phyloP scores from a whole-genome alignment of 2,797 vertebrate genomes.

The Sebastes itinus region DNA sequence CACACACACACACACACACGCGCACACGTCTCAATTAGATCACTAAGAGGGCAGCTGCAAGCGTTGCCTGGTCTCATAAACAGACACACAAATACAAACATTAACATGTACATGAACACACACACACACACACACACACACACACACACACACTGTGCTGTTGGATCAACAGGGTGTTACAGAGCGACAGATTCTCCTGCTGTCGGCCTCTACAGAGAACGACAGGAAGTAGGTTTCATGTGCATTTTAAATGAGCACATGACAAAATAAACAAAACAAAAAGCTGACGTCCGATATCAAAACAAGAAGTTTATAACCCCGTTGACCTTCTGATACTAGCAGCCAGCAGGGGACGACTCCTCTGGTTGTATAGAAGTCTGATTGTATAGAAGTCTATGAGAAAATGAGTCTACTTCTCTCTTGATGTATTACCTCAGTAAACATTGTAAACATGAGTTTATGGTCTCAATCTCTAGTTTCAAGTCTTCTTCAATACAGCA shows the following conservation, averaged over 20 bases:
- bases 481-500: too few species aligned
- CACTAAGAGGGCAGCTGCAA: constrained; percentile 93
- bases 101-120: neutral
- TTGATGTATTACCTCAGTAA: too few species aligned
- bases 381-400: too few species aligned
- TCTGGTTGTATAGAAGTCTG: too few species aligned
- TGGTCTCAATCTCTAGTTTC: too few species aligned
- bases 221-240: neutral
- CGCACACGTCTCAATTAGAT: constrained; percentile 92
- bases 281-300: neutral
- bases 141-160: constrained; percentile 18
- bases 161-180: constrained; percentile 41
- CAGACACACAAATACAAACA: constrained; percentile 6
- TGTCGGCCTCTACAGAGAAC: neutral
- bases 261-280: too few species aligned
- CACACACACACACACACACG: constrained; percentile 91
- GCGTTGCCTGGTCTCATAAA: constrained; percentile 56
- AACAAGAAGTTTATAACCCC: neutral
- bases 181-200: constrained; percentile 18
- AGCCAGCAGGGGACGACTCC: too few species aligned
- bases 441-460: too few species aligned
- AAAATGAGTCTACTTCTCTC: too few species aligned
- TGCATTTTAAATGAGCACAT: neutral
- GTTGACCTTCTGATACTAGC: neutral
- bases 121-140: constrained; percentile 11